Evolutionary conservation across 2,888 invertebrate species (phyloP), one percentile per base, ranked within the genome.

Genomic region (Liodrosophila aerea): DNA sequence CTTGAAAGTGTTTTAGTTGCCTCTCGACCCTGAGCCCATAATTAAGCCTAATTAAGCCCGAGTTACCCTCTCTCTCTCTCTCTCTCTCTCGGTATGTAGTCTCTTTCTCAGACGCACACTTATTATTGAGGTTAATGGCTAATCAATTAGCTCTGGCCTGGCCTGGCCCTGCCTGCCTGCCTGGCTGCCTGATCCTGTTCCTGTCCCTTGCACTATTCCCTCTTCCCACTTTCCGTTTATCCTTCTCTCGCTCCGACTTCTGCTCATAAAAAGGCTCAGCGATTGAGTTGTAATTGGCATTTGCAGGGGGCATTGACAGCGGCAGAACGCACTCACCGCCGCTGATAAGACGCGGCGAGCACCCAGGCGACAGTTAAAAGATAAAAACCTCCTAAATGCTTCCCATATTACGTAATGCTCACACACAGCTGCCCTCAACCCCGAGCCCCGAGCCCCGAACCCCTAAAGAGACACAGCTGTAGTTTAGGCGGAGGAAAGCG

Each of bases 111-210:
- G 13, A 43, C 34, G 45, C 53, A 36, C 65, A 54, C 71, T 71
- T 70, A 78, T 71, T 70, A 78, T 80, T 73, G 76, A 78, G 83
- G 78, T 80, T 80, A 80, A 80, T 80, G 78, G 78, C 76, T 82
- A 80, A 80, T 80, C 83, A 80, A 80, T 80, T 80, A 80, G 78
- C 73, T 46, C 64, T 36, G 44, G 22, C 45, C 40, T 39, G 67
- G 63, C 63, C 63, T 18, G 67, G 63, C 60, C 15, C 29, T 46
- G 22, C 3, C 8, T 45, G 22, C 15, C 53, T n/a, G 2, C n/a
- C 18, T n/a, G n/a, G n/a, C n/a, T n/a, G n/a, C 31, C 54, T 53
- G 29, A 13, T 1, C 33, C 33, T 30, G 11, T 7, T 16, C 31
- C 18, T 44, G 54, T 31, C 31, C 30, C 7, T 31, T 30, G 11